Conservation (phyloP, 2,888 invertebrate species). For the Entomobrya proxima region DNA sequence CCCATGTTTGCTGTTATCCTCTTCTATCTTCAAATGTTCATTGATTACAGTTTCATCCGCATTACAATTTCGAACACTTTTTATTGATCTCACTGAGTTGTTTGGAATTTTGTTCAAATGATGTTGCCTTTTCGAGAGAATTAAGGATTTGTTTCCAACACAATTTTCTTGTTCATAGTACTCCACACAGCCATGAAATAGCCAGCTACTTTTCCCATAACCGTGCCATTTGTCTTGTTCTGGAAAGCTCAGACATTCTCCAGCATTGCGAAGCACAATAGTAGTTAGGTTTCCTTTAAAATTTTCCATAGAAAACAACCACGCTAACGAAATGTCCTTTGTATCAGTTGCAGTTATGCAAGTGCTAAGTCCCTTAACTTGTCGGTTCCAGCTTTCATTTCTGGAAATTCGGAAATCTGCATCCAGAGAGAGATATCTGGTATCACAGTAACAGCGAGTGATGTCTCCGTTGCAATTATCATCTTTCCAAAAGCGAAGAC, state of each 20-base stretch:
- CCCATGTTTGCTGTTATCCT: not conserved
- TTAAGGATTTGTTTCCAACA: not conserved
- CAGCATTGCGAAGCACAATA: not conserved
- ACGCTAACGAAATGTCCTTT: not conserved
- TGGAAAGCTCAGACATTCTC: not conserved
- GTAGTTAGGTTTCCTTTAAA: not conserved
- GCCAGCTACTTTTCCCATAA: not conserved
- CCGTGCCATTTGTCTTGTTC: not conserved
- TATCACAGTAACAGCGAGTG: not conserved
- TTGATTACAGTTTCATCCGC: not conserved
- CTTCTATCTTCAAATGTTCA: not conserved
- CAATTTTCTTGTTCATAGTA: not conserved
- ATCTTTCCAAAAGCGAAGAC: not conserved
- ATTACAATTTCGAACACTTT: not conserved
- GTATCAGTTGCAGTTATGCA: not conserved
- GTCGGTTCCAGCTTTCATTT: not conserved
- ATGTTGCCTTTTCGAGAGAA: not conserved
- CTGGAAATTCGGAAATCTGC: not conserved
- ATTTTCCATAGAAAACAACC: not conserved
- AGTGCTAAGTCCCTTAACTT: not conserved
- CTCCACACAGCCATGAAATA: not conserved
- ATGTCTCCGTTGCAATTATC: not conserved
- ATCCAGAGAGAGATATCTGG: not conserved
- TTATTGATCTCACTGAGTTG: not conserved
- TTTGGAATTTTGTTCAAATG: not conserved